Conservation (phyloP, 2,888 invertebrate species). For the Lochmaea crataegi region DNA sequence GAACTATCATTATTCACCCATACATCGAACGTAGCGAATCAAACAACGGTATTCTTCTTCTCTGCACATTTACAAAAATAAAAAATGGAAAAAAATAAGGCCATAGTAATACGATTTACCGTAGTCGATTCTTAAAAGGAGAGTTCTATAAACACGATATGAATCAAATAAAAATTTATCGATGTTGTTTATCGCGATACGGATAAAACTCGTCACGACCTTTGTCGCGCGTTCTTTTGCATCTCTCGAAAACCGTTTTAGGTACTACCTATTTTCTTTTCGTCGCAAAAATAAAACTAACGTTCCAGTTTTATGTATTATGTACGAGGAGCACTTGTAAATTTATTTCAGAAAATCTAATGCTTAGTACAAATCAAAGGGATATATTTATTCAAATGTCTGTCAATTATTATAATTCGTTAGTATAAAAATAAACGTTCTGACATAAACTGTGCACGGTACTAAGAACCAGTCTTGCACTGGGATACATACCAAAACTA, state of each 20-base stretch:
- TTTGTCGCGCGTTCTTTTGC: conserved; percentile 38
- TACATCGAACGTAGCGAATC: conserved; percentile 1
- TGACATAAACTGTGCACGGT: too few species aligned
- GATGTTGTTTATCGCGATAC: conserved; percentile 48
- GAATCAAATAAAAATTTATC: conserved; percentile 53
- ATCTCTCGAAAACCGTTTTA: conserved; percentile 36
- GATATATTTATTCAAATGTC: not conserved
- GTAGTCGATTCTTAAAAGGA: conserved; percentile 30
- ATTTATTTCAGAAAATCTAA: too few species aligned
- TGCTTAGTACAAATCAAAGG: not conserved
- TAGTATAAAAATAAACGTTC: too few species aligned
- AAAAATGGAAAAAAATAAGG: conserved; percentile 15
- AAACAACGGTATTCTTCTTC: conserved; percentile 20
- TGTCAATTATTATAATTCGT: too few species aligned
- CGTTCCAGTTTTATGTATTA: not conserved
- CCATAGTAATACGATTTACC: conserved; percentile 29
- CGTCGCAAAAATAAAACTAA: conserved; percentile 18
- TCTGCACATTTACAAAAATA: conserved; percentile 18
- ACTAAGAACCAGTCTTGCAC: too few species aligned
- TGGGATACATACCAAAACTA: too few species aligned
- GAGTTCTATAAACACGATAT: conserved; percentile 35
- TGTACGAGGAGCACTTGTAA: too few species aligned
- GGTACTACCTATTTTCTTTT: conserved; percentile 26
- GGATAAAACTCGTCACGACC: conserved; percentile 49
- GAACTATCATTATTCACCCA: conserved; percentile 22